These are phyloP conservation scores for Trichacis sp. DNA, from an alignment of 2,888 invertebrate species.

Conservation along the genomic window DNA sequence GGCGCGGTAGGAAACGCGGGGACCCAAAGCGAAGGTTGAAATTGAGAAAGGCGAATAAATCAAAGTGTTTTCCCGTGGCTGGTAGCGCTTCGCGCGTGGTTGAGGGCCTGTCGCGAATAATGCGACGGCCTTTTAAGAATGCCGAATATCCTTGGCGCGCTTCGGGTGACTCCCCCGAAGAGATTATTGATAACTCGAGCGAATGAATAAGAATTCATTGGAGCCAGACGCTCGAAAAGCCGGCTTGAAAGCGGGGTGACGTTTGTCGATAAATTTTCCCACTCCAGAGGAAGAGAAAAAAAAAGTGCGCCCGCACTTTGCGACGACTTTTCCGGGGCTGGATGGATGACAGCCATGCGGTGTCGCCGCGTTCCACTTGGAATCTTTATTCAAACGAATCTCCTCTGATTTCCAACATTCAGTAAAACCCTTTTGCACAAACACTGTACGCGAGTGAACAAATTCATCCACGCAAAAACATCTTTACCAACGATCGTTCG, in stretches of 20 bases:
- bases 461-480: too few relatives aligned
- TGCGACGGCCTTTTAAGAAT: slow-evolving; percentile 24
- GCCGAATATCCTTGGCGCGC: slow-evolving; percentile 13
- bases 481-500: too few relatives aligned
- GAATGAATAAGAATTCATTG: slow-evolving; percentile 39
- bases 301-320: background rate
- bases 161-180: slow-evolving; percentile 7
- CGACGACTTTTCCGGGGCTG: background rate
- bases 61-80: background rate
- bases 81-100: background rate
- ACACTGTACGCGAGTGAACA: too few relatives aligned
- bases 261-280: slow-evolving; percentile 37
- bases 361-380: too few relatives aligned
- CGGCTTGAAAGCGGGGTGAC: slow-evolving; percentile 28
- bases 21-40: background rate
- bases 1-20: background rate
- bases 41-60: slow-evolving; percentile 4
- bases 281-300: background rate
- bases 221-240: slow-evolving; percentile 32
- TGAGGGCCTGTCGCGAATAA: slow-evolving; percentile 29
- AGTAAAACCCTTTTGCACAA: too few relatives aligned
- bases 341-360: background rate
- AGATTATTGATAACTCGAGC: slow-evolving; percentile 37
- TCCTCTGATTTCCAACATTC: too few relatives aligned
- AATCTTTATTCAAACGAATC: too few relatives aligned